Conservation (phyloP, 1,140 invertebrate genomes). For the Drosophila sproati region DNA sequence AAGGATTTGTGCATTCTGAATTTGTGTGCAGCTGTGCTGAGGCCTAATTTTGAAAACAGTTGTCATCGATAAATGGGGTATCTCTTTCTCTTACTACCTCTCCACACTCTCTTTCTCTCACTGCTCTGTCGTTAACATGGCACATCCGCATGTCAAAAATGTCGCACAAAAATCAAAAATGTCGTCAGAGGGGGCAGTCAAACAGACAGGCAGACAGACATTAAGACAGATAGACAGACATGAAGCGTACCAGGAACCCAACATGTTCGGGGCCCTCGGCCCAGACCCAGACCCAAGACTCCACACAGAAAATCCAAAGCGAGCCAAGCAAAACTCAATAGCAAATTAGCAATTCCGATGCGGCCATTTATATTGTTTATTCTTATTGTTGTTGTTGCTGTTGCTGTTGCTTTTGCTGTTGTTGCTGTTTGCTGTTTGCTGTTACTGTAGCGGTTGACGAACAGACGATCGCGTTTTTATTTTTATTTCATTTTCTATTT, state of each 20-base stretch:
- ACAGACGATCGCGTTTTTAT: conserved; percentile 80
- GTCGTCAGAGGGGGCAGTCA: conserved; percentile 26
- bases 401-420: conserved; percentile 32
- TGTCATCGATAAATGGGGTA: conserved; percentile 28
- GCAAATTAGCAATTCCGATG: conserved; percentile 83
- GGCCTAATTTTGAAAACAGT: conserved; percentile 44
- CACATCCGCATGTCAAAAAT: conserved; percentile 83
- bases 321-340: conserved; percentile 64
- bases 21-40: conserved; percentile 56
- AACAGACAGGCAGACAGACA: conserved; percentile 16
- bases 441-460: conserved; percentile 48
- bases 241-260: conserved; percentile 61
- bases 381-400: conserved; percentile 64
- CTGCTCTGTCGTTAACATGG: conserved; percentile 68
- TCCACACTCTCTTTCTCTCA: neutral
- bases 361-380: conserved; percentile 80
- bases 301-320: conserved; percentile 38
- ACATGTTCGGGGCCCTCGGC: conserved; percentile 38
- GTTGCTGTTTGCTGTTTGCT: conserved; percentile 44
- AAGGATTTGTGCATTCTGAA: conserved; percentile 26
- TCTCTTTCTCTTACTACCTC: neutral
- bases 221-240: conserved; percentile 20
- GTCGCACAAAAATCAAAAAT: conserved; percentile 80
- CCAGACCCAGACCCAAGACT: conserved; percentile 50
- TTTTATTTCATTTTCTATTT: conserved; percentile 59